Evolutionary conservation across 2,888 invertebrate genomes (phyloP), one percentile per base, ranked within the genome.

Genomic region (Brenthis daphne): DNA sequence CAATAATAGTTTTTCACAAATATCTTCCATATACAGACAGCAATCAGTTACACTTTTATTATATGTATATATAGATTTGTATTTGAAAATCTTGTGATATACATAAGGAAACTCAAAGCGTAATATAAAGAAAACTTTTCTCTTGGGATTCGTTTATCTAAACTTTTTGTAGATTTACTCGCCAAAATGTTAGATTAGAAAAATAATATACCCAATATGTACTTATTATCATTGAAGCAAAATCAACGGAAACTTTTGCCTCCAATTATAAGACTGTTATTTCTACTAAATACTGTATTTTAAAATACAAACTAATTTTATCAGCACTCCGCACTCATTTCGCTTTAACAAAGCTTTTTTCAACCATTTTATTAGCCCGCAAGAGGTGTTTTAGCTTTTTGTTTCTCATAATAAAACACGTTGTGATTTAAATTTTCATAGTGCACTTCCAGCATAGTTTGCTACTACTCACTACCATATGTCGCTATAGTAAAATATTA

Each of bases 301-400:
- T 50, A 60, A 50, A 60, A 60, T 60, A 60, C 29, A 60, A 50
- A 33, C 60, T 60, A 60, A 60, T 50, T 50, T 60, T 60, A 60
- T 60, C 60, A 60, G 60, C 16, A 33, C 60, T 33, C 60, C 50
- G 29, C 50, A 60, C 29, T 60, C 60, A 29, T 48, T 50, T 29
- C 50, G 50, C 29, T 60, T 60, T 50, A 60, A 60, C 50, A 50
- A 33, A 50, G 60, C 33, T 60, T 60, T 60, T 50, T 50, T 50
- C 48, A 6, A 33, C 60, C 60, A 60, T 50, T 65, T 65, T 65
- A 60, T 54, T 66, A 66, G 47, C 43, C 57, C 37, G 57, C 57
- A 65, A 57, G 50, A 47, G 53, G 58, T 66, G 58, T 66, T 24
- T 47, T 47, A 33, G 16, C 47, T 47, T 43, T 66, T 47, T 47